Evolutionary conservation across 1,140 invertebrate species (phyloP), one percentile per base, ranked within the genome.

Genomic region (Prorops nasuta): DNA sequence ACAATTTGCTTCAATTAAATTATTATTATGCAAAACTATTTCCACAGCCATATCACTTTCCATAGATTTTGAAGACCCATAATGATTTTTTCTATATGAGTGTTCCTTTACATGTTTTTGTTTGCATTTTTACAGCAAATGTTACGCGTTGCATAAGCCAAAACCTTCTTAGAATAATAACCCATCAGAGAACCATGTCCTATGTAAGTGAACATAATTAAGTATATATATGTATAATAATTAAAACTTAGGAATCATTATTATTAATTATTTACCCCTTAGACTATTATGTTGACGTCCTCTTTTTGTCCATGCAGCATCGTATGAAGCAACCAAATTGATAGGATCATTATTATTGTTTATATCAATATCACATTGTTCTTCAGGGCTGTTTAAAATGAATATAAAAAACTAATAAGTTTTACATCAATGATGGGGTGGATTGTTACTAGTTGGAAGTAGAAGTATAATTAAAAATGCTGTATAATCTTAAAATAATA

Each of bases 1-100:
- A 14, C 49, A 41, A 16, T 44, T 42, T 22, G 40, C 19, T 1
- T 49, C 39, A 51, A 55, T 34, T 10, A 64, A 40, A 36, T 51
- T 20, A 7, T 19, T 7, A 48, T 53, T 59, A 31, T 28, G 44
- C 12, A 39, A 44, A 22, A 56, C 12, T 18, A 59, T 15, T 52
- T 63, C 44, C 3, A 54, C 54, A 21, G 56, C 57, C 39, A 57
- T 51, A 22, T 57, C 38, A 31, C 49, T 32, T 42, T 63, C 57
- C 60, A 60, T 60, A 1, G 54, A 41, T 42, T 63, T 60, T 9
- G 54, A 40, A 37, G 43, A 46, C 1, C 44, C 38, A 7, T 34
- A 9, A 14, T 40, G 51, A 39, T 56, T 56, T 31, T 35, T 6
- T 18, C 49, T 17, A 34, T 49, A 56, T 49, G 31, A 51, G 54